Conservation (phyloP, 2,888 invertebrate genomes). For the Epirrhoe tristata region DNA sequence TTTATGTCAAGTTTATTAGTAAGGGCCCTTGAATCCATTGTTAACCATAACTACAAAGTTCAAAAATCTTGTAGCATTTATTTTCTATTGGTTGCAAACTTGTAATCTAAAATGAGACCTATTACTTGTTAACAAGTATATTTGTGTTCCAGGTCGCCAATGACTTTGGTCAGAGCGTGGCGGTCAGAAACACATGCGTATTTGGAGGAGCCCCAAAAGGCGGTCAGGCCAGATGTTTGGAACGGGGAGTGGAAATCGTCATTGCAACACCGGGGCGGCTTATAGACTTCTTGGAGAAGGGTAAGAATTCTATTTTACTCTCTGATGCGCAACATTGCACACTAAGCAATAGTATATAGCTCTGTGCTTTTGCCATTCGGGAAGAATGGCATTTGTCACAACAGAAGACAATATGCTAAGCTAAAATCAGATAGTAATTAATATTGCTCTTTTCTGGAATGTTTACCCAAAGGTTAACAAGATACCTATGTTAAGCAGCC, state of each 20-base stretch:
- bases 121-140: neutral
- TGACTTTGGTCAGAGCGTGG: slow-evolving; percentile 95
- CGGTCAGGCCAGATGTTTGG: slow-evolving; percentile 93
- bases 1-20: too few relatives aligned
- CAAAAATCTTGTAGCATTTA: neutral
- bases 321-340: too few relatives aligned
- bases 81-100: slow-evolving; percentile 24
- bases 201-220: slow-evolving; percentile 99
- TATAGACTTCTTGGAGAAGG: slow-evolving; percentile 96
- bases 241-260: slow-evolving; percentile 96
- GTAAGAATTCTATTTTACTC: slow-evolving; percentile 47
- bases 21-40: too few relatives aligned
- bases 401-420: too few relatives aligned
- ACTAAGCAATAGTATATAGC: too few relatives aligned
- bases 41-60: too few relatives aligned
- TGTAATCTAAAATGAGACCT: slow-evolving; percentile 4
- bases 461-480: too few relatives aligned
- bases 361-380: too few relatives aligned
- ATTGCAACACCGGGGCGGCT: slow-evolving; percentile 98
- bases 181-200: slow-evolving; percentile 96
- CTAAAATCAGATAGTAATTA: too few relatives aligned
- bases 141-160: slow-evolving; percentile 90
- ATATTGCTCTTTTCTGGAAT: too few relatives aligned
- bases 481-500: too few relatives aligned
- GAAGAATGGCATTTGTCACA: too few relatives aligned